These are phyloP conservation scores for Eupeodes luniger DNA, from an alignment of 2,888 invertebrate species.

Conservation along the genomic window DNA sequence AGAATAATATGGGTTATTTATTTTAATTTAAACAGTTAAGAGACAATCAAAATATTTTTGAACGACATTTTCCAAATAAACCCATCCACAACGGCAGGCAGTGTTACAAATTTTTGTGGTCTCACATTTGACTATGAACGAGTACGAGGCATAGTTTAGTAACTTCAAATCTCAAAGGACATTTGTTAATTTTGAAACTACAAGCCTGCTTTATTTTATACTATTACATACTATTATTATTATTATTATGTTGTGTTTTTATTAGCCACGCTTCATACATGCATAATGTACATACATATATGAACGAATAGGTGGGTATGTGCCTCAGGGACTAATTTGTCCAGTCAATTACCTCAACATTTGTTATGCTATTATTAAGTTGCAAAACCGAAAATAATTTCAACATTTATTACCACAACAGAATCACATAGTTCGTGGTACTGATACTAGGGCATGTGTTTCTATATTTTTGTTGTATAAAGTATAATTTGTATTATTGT, in stretches of 20 bases:
- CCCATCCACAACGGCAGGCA: neutral
- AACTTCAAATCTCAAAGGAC: slow-evolving; percentile 9
- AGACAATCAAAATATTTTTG: neutral
- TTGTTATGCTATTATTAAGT: slow-evolving; percentile 75
- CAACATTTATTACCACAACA: slow-evolving; percentile 70
- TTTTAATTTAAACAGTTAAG: no score
- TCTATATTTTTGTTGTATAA: neutral
- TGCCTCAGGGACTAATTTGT: slow-evolving; percentile 65
- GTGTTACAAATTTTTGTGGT: neutral
- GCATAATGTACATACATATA: neutral
- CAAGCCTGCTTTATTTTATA: neutral
- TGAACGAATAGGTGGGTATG: neutral
- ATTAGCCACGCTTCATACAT: neutral
- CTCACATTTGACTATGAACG: neutral
- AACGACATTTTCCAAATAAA: neutral
- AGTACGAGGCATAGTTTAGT: neutral
- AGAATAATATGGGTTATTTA: no score
- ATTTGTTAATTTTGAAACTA: slow-evolving; percentile 24
- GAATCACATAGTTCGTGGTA: neutral
- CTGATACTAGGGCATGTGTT: neutral
- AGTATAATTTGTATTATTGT: neutral
- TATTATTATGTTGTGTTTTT: neutral
- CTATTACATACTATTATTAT: neutral
- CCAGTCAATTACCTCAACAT: slow-evolving; percentile 69
- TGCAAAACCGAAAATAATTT: slow-evolving; percentile 74